phyloP scores from a whole-genome alignment of 2,797 vertebrate genomes.

The Lagorchestes hirsutus region DNA sequence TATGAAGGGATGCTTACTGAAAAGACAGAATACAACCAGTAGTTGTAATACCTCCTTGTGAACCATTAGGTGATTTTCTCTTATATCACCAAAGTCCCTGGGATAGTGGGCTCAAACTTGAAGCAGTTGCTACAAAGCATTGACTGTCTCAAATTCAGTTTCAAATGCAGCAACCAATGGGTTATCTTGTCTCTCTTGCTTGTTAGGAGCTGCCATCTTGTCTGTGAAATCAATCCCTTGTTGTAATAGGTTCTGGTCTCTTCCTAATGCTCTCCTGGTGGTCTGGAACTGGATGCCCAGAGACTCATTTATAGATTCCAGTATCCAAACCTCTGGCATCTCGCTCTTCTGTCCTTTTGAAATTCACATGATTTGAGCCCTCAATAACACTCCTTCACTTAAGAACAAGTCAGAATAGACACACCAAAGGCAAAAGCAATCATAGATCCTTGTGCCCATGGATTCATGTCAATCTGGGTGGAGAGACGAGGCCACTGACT shows the following conservation, averaged over 20 bases:
- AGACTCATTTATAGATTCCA: background rate
- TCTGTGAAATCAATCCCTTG: too few relatives aligned
- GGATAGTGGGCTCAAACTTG: too few relatives aligned
- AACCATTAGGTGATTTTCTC: background rate
- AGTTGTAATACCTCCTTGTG: background rate
- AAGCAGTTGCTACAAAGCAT: too few relatives aligned
- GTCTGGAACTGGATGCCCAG: background rate
- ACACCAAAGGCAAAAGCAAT: background rate
- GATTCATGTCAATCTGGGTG: too few relatives aligned
- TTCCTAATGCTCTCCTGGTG: background rate
- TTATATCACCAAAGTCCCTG: too few relatives aligned
- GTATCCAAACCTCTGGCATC: background rate
- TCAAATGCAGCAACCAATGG: background rate
- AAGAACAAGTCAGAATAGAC: background rate
- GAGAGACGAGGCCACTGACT: too few relatives aligned
- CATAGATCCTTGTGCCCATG: background rate
- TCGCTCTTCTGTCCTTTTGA: background rate
- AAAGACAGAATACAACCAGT: background rate
- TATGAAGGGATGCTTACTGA: background rate
- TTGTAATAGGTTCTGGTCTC: background rate
- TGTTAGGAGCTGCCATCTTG: too few relatives aligned
- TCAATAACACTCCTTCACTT: too few relatives aligned
- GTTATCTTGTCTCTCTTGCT: too few relatives aligned
- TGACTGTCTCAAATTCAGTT: too few relatives aligned
- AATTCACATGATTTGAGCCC: background rate